Percentiles rank a stretch among this genome's conserved stretches.
These are phyloP conservation scores for Gryon sp. DNA, from an alignment of 1,140 invertebrate genomes.

Conservation along the genomic window DNA sequence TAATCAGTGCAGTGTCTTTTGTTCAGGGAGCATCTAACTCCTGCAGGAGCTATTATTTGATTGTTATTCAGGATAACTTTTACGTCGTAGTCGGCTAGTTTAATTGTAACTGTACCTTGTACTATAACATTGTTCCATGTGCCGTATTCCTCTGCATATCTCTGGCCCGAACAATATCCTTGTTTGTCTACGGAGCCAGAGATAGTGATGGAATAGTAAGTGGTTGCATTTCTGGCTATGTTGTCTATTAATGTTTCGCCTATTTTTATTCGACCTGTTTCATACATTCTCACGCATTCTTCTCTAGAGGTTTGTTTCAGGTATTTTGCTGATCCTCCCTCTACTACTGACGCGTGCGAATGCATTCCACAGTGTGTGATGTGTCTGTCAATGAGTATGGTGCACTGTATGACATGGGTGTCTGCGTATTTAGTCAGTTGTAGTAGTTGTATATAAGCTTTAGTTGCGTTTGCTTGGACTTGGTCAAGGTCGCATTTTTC, in stretches of 20 bases:
- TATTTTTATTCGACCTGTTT: background rate
- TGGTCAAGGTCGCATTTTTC: no score
- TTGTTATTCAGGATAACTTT: slow-evolving; percentile 14
- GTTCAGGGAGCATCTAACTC: background rate
- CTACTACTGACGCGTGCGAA: no score
- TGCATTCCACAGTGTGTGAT: no score
- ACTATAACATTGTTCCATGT: slow-evolving; percentile 40
- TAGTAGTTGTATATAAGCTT: no score
- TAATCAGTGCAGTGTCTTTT: slow-evolving; percentile 3
- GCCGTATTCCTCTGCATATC: slow-evolving; percentile 28
- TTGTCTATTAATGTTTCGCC: background rate
- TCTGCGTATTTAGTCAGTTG: no score
- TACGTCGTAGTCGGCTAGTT: background rate
- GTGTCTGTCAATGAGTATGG: no score
- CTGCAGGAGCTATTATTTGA: slow-evolving; percentile 6
- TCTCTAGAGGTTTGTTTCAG: background rate
- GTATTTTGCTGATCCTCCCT: no score
- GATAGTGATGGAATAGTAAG: background rate
- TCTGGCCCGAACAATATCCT: slow-evolving; percentile 1
- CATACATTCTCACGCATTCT: background rate
- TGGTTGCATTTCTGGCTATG: background rate
- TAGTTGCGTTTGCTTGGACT: no score
- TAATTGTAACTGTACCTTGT: slow-evolving; percentile 10
- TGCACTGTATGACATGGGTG: no score
- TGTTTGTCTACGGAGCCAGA: background rate